These are phyloP conservation scores for Drosophila bifasciata DNA, from an alignment of 1,140 invertebrate genomes.

Conservation along the genomic window DNA sequence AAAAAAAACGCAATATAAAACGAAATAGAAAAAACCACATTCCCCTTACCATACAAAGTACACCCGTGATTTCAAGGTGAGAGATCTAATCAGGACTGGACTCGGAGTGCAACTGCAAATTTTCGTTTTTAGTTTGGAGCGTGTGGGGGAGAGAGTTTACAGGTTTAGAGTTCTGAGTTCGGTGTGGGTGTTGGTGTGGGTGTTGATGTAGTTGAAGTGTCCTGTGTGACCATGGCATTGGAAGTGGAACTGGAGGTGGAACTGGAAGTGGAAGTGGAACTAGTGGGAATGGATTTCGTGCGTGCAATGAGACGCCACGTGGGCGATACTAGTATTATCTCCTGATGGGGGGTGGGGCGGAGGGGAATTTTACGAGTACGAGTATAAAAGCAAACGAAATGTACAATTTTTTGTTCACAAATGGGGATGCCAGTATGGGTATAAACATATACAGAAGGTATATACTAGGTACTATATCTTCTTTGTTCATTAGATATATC, in stretches of 20 bases:
- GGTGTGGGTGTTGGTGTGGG: constrained; percentile 3
- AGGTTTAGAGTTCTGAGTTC: neutral
- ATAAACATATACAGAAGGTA: neutral
- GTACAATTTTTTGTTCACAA: neutral
- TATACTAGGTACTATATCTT: too few species aligned
- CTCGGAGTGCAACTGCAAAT: constrained; percentile 51
- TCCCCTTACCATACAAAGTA: constrained; percentile 20
- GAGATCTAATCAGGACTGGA: constrained; percentile 56
- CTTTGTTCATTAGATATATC: constrained; percentile 13
- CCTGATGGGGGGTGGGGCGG: neutral
- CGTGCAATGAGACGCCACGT: constrained; percentile 45
- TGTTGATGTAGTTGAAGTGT: constrained; percentile 29
- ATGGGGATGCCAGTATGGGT: neutral
- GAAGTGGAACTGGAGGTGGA: constrained; percentile 19
- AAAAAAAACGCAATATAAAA: constrained; percentile 5
- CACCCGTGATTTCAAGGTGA: constrained; percentile 45
- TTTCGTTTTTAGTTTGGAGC: constrained; percentile 26
- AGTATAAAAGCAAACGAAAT: neutral
- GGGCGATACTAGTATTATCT: constrained; percentile 24
- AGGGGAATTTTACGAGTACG: neutral
- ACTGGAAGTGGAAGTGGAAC: constrained; percentile 40
- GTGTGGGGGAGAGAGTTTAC: constrained; percentile 21
- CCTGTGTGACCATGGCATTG: constrained; percentile 51
- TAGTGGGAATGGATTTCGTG: constrained; percentile 45
- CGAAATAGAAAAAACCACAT: constrained; percentile 1